phyloP scores from a whole-genome alignment of 2,888 invertebrate species.

The Proisotoma minuta region DNA sequence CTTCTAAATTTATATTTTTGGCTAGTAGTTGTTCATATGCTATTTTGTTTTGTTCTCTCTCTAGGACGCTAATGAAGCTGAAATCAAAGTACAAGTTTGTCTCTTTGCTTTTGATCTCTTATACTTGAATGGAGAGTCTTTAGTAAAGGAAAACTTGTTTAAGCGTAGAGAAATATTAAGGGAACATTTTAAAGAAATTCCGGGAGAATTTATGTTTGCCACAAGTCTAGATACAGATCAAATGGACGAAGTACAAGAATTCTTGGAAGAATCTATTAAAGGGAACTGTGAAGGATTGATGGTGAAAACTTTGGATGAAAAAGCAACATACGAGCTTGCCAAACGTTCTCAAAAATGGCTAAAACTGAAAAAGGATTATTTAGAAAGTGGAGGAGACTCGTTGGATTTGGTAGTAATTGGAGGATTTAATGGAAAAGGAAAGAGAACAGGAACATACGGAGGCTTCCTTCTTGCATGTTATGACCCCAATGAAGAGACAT shows the following conservation, averaged over 20 bases:
- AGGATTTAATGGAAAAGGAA: conserved; percentile 87
- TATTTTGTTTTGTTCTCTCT: conserved; percentile 33
- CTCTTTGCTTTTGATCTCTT: conserved; percentile 95
- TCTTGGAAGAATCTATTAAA: conserved; percentile 89
- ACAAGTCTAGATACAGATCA: conserved; percentile 72
- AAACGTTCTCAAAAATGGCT: conserved; percentile 91
- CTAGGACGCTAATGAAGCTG: conserved; percentile 67
- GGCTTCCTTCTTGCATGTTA: conserved; percentile 93
- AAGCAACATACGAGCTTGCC: conserved; percentile 95
- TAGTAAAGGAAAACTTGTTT: conserved; percentile 72
- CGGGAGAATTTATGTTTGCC: conserved; percentile 85
- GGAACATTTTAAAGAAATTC: conserved; percentile 60
- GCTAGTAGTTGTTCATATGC: background rate
- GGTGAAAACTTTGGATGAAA: conserved; percentile 87
- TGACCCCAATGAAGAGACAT: conserved; percentile 82
- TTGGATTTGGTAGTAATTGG: conserved; percentile 93
- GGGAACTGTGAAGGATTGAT: conserved; percentile 97
- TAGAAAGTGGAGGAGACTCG: conserved; percentile 94
- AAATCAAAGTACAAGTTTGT: conserved; percentile 84
- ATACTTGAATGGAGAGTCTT: conserved; percentile 78
- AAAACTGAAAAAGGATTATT: conserved; percentile 95
- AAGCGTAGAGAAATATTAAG: conserved; percentile 68
- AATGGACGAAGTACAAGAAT: conserved; percentile 87
- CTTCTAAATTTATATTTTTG: background rate
- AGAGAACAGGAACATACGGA: conserved; percentile 86